Conservation (phyloP, 2,888 invertebrate species). For the Erebia aethiops region DNA sequence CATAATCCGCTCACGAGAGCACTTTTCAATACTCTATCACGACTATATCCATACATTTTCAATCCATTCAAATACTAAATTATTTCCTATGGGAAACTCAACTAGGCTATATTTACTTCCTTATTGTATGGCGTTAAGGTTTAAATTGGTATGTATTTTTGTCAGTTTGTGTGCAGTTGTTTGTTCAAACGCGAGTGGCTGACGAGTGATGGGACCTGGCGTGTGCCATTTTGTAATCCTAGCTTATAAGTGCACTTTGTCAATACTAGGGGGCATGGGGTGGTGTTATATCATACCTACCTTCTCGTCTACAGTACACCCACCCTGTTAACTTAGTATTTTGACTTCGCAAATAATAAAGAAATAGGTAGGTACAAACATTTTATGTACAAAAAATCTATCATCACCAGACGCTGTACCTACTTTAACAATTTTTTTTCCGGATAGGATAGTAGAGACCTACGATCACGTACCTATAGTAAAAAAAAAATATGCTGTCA, state of each 20-base stretch:
- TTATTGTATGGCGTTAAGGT: conserved; percentile 39
- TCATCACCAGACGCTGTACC: too few species aligned
- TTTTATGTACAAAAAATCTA: too few species aligned
- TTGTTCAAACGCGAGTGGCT: conserved; percentile 47
- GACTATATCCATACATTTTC: conserved; percentile 52
- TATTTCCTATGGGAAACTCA: conserved; percentile 11
- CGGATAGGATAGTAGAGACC: too few species aligned
- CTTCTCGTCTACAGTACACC: too few species aligned
- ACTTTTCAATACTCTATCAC: conserved; percentile 70
- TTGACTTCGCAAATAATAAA: too few species aligned
- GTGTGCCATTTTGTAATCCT: conserved; percentile 72
- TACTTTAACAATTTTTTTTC: too few species aligned
- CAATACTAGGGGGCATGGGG: conserved; percentile 56
- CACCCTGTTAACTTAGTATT: neutral
- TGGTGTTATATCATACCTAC: conserved; percentile 29
- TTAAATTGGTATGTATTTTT: conserved; percentile 10
- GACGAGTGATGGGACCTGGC: conserved; percentile 41
- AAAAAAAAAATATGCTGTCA: too few species aligned
- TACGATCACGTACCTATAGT: too few species aligned
- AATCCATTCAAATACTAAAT: conserved; percentile 64
- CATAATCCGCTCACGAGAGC: conserved; percentile 70
- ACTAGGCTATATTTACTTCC: conserved; percentile 17
- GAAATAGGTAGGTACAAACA: too few species aligned
- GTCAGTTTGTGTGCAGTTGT: conserved; percentile 45
- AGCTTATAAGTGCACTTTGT: conserved; percentile 68